Conservation (phyloP, 2,888 invertebrate genomes). For the Brachylomia viminalis region DNA sequence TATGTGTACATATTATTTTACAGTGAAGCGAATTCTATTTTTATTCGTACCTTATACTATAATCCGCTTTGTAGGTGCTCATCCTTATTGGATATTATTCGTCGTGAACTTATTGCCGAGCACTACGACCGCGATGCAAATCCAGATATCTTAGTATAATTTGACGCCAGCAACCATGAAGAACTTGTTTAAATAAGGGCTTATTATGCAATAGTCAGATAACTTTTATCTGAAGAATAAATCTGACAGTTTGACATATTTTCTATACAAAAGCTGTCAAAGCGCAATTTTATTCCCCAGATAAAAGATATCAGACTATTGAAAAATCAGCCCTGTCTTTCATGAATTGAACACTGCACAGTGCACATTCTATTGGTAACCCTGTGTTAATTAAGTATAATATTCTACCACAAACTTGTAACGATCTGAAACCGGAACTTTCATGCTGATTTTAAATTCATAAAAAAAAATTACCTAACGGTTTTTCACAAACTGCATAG, state of each 20-base stretch:
- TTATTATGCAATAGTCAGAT: too few species aligned
- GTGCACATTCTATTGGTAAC: background rate
- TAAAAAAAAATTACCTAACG: background rate
- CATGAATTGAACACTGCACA: background rate
- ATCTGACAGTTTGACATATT: too few species aligned
- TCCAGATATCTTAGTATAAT: conserved; percentile 21
- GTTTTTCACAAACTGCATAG: background rate
- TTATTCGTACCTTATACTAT: background rate
- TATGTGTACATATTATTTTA: background rate
- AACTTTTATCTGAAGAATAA: too few species aligned
- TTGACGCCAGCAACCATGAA: background rate
- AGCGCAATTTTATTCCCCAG: too few species aligned
- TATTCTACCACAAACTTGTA: background rate
- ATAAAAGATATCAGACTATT: too few species aligned
- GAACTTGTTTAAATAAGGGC: background rate
- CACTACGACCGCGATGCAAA: background rate
- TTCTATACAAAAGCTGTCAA: too few species aligned
- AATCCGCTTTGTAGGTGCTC: background rate
- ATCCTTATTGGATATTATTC: background rate
- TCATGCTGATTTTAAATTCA: background rate
- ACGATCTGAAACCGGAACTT: background rate
- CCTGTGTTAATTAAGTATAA: background rate
- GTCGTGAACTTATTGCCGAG: background rate
- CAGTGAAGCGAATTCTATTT: background rate
- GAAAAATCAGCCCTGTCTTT: too few species aligned